Evolutionary conservation across 2,888 invertebrate species (phyloP), one percentile per base, ranked within the genome.

Genomic region (Caenorhabditis drosophilae): DNA sequence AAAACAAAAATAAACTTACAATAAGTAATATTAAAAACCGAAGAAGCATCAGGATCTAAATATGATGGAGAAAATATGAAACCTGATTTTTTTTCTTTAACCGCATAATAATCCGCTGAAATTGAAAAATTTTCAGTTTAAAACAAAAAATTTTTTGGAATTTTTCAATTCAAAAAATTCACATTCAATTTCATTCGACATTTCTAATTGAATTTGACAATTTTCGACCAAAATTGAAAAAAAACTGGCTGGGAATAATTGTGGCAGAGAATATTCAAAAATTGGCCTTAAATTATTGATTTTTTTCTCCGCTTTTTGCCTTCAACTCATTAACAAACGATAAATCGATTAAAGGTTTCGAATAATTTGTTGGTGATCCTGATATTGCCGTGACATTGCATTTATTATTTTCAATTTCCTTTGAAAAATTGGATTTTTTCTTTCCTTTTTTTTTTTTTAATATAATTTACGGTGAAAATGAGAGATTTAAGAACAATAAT

Each of bases 31-130:
- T 63, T 63, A 15, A 58, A 50, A 15, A 36, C 36, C 15, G 49
- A 16, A 3, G 26, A 31, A 4, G 6, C 18, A 12, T 16, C 25
- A n/a, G 26, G 23, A 35, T 57, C 50, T 22, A 63, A 63, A 35
- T 27, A 63, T 26, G 46, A 54, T 15, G 63, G 63, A 18, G 63
- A 63, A 20, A 50, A 63, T 9, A 63, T 50, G 45, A 45, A 63
- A 27, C 53, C 54, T 42, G 23, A 38, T 36, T 49, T 15, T 11
- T 45, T 46, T 12, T 25, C 23, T 11, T 36, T 38, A 16, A 53
- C 18, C 1, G 49, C 22, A 36, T 50, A 58, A 41, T 63, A 63
- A 18, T 40, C 34, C 2, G 16, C 41, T 41, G 6, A 22, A 41
- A 41, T 22, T n/a, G n/a, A n/a, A n/a, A 41, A 15, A 22, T 41